Conservation (phyloP, 2,797 vertebrate species). For the Tapirus indicus region DNA sequence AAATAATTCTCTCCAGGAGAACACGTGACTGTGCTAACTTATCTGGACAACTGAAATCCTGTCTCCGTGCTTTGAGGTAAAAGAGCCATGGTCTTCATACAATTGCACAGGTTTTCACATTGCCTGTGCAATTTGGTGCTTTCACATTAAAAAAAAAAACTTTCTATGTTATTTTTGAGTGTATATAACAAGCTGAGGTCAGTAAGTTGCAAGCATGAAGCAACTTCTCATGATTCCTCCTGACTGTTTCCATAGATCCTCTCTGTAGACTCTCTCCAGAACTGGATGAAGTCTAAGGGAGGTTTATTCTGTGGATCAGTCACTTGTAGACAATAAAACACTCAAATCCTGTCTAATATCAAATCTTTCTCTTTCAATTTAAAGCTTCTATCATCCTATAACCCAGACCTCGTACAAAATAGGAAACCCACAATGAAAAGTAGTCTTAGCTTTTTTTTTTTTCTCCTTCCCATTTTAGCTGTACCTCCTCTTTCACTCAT, state of each 20-base stretch:
- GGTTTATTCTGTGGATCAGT: rapidly evolving
- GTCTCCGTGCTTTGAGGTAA: not conserved
- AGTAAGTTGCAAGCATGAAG: not conserved
- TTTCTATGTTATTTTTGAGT: not conserved
- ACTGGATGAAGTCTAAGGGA: no score
- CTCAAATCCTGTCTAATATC: not conserved
- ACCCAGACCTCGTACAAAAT: not conserved
- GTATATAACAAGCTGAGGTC: not conserved
- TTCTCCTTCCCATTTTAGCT: not conserved
- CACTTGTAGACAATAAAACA: not conserved
- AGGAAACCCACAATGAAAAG: not conserved
- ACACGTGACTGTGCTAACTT: not conserved
- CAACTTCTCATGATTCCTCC: not conserved
- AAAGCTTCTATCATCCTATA: not conserved
- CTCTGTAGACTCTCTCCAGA: not conserved
- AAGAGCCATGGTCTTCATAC: not conserved
- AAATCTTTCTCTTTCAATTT: not conserved
- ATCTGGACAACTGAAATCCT: not conserved
- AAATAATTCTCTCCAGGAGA: not conserved
- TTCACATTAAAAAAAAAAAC: no score
- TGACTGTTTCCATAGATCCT: rapidly evolving
- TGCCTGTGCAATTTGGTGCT: no score
- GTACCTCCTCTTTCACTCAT: no score
- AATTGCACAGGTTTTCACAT: no score
- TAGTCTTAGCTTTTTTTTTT: not conserved